A percentile compares a stretch with the other conserved stretches of the same genome.
These are phyloP conservation scores for Phrynocephalus guinanensis DNA, from an alignment of 2,797 vertebrate genomes.

Conservation along the genomic window DNA sequence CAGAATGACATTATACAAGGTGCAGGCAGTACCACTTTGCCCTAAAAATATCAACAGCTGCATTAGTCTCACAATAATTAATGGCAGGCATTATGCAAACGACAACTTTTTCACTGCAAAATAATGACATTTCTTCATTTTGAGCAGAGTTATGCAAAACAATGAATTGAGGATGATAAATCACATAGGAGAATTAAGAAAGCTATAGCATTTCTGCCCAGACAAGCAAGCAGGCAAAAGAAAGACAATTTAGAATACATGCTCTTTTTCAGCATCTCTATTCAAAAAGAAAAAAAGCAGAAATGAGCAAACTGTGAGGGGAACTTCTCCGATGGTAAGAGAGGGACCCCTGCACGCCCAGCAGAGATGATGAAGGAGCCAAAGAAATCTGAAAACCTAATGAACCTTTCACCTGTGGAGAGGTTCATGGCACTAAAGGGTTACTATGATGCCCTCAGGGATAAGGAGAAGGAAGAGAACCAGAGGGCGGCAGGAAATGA, in stretches of 20 bases:
- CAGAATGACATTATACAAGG: slow-evolving; percentile 85
- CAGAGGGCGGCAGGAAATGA: no score
- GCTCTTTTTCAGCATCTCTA: slow-evolving; percentile 79
- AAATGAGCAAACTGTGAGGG: slow-evolving; percentile 61
- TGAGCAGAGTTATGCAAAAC: slow-evolving; percentile 86
- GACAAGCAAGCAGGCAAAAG: slow-evolving; percentile 81
- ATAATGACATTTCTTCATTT: slow-evolving; percentile 89
- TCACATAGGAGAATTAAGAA: slow-evolving; percentile 83
- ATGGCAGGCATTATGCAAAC: slow-evolving; percentile 89
- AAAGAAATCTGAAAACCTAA: no score
- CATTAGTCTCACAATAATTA: slow-evolving; percentile 88
- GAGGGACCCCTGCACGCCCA: no score
- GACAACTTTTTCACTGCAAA: slow-evolving; percentile 86
- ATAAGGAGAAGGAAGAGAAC: no score
- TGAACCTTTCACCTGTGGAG: no score
- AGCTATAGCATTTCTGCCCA: slow-evolving; percentile 81
- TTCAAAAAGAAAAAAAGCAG: slow-evolving; percentile 79
- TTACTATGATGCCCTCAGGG: no score
- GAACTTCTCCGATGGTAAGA: no score
- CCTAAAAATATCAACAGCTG: slow-evolving; percentile 89
- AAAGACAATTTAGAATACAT: slow-evolving; percentile 82
- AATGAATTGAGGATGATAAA: slow-evolving; percentile 86
- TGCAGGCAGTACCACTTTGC: slow-evolving; percentile 84
- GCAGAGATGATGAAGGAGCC: no score
- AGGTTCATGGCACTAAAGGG: no score